Evolutionary conservation across 2,888 invertebrate species (phyloP).

Genomic region (Drosophila tanythrix): DNA sequence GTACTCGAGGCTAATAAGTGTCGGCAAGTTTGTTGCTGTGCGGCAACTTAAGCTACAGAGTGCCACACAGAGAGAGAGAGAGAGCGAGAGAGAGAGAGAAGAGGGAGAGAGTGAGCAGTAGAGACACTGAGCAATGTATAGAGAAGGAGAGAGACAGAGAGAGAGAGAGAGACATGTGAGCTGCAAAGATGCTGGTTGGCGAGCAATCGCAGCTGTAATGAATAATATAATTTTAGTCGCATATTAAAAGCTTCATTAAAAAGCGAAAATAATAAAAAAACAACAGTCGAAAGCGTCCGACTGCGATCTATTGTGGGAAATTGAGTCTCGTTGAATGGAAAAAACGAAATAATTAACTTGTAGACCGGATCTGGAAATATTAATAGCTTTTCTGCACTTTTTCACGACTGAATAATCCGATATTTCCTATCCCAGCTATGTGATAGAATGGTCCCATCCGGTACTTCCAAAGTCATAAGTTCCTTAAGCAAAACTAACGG

Average conservation of each 20-base stretch:
- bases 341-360: background rate
- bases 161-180: background rate
- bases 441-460: background rate
- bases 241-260: background rate
- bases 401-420: background rate
- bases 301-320: background rate
- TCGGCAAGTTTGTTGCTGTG: conserved; percentile 50
- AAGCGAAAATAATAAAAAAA: background rate
- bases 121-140: background rate
- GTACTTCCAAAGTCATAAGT: background rate
- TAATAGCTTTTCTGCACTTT: background rate
- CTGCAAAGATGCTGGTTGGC: conserved; percentile 28
- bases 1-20: conserved; percentile 79
- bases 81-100: background rate
- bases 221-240: conserved; percentile 23
- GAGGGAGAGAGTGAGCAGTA: background rate
- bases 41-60: conserved; percentile 24
- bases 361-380: background rate
- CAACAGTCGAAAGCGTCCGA: background rate
- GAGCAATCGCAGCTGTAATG: conserved; percentile 2
- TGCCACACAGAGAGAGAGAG: conserved; percentile 3
- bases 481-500: no score
- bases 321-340: background rate
- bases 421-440: background rate
- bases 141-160: background rate